phyloP scores from a whole-genome alignment of 2,113 vertebrate species.

The Lates calcarifer region DNA sequence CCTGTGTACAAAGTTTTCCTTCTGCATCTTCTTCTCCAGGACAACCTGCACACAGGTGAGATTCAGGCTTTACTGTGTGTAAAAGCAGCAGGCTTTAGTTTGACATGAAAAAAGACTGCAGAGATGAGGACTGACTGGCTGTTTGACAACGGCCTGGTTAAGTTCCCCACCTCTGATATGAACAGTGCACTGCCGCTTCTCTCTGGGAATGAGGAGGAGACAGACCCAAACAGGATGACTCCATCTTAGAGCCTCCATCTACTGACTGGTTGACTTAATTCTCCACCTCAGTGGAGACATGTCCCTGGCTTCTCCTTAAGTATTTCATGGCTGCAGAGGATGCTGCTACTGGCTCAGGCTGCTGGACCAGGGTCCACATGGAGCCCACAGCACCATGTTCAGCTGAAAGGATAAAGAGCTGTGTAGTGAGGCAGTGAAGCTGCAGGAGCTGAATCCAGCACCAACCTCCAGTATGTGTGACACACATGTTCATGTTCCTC shows the following conservation, averaged over 20 bases:
- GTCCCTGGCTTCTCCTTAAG: no score
- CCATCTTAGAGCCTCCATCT: not conserved
- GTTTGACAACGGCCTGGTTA: not conserved
- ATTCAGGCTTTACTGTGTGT: no score
- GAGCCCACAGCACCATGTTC: not conserved
- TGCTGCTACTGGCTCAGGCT: not conserved
- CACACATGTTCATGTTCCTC: not conserved
- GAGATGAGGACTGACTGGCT: not conserved
- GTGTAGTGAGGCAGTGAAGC: no score
- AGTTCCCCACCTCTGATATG: not conserved
- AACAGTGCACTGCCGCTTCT: not conserved
- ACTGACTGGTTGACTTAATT: no score
- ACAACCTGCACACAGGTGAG: not conserved
- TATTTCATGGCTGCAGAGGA: not conserved
- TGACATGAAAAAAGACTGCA: not conserved
- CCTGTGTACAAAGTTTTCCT: not conserved
- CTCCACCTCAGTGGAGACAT: no score
- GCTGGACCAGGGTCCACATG: not conserved
- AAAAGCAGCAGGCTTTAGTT: not conserved
- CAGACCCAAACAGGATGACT: not conserved
- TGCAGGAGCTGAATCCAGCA: slow-evolving; percentile 5
- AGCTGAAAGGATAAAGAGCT: not conserved
- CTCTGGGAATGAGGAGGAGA: not conserved
- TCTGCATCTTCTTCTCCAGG: no score
- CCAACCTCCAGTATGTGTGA: not conserved